Evolutionary conservation across 2,888 invertebrate genomes (phyloP).

Genomic region (Dastarcus helophoroides): DNA sequence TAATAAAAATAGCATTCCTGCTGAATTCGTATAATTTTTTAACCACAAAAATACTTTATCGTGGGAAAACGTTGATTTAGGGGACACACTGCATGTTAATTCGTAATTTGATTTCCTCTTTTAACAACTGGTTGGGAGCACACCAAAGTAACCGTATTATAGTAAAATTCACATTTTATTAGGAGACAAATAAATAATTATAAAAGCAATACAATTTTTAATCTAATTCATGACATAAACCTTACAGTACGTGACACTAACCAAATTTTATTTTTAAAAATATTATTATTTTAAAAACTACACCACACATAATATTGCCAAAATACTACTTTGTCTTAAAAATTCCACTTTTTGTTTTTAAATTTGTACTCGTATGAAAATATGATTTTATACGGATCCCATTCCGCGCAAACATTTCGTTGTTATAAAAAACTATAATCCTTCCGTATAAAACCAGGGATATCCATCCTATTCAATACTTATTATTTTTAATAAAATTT

Average conservation of each 20-base stretch:
- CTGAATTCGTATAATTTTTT: no score
- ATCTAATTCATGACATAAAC: constrained; percentile 18
- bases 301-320: constrained; percentile 23
- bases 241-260: constrained; percentile 22
- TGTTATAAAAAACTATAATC: no score
- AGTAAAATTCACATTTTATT: constrained; percentile 17
- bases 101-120: no score
- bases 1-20: no score
- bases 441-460: no score
- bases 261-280: constrained; percentile 21
- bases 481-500: no score
- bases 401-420: constrained; percentile 13
- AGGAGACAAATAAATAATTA: constrained; percentile 20
- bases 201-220: constrained; percentile 24
- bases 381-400: constrained; percentile 19
- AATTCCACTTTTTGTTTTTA: constrained; percentile 10
- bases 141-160: no score
- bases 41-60: no score
- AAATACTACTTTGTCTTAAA: constrained; percentile 18
- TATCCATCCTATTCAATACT: no score
- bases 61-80: no score
- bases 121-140: no score
- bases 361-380: constrained; percentile 19
- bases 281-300: constrained; percentile 21
- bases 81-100: no score